Conservation (phyloP, 2,888 invertebrate species). For the Galeruca laticollis region DNA sequence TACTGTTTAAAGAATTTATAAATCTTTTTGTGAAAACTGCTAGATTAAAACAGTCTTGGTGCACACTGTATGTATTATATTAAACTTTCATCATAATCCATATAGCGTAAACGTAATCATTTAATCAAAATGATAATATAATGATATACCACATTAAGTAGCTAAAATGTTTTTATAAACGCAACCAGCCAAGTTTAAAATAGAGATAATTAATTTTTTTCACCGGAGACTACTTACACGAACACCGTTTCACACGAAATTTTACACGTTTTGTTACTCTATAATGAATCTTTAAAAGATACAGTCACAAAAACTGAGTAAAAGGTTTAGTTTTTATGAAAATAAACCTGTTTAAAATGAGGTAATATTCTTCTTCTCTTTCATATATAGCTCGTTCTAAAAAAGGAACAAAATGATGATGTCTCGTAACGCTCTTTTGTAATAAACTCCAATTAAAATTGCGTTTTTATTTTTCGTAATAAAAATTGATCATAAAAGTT, state of each 20-base stretch:
- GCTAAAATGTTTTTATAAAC: constrained; percentile 9
- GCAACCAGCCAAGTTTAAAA: constrained; percentile 5
- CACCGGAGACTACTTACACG: not conserved
- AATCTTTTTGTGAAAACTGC: no score
- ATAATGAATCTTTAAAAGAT: constrained; percentile 26
- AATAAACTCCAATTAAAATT: not conserved
- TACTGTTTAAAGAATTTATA: no score
- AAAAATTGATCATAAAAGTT: no score
- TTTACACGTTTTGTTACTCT: constrained; percentile 26
- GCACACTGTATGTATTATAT: not conserved
- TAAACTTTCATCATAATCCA: not conserved
- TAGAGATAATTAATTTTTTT: constrained; percentile 24
- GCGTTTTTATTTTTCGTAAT: no score
- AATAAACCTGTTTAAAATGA: constrained; percentile 37
- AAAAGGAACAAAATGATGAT: constrained; percentile 6
- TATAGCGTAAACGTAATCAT: constrained; percentile 3
- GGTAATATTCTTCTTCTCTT: constrained; percentile 20
- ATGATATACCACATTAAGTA: constrained; percentile 12
- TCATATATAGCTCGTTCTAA: not conserved
- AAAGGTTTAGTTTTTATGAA: constrained; percentile 37
- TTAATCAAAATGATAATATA: constrained; percentile 17
- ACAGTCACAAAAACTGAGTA: constrained; percentile 32
- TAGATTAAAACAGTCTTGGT: no score
- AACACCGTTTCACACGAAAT: constrained; percentile 22
- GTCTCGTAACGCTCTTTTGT: not conserved